Evolutionary conservation across 1,140 invertebrate genomes (phyloP).

Genomic region (Drosophila nasuta): DNA sequence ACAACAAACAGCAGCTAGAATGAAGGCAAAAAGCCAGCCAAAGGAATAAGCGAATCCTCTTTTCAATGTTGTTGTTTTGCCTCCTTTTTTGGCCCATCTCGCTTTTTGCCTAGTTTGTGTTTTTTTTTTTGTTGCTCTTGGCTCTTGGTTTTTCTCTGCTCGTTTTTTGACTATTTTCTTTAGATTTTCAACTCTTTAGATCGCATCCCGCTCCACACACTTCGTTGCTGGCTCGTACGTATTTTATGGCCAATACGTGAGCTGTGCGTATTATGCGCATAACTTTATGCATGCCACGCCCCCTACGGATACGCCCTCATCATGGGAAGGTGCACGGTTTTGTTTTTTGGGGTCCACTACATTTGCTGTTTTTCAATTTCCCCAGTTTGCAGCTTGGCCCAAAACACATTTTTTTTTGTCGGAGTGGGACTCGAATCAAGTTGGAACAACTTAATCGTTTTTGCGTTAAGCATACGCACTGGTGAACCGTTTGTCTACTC

Average conservation of each 20-base stretch:
- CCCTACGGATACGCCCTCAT: not conserved
- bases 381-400: slow-evolving; percentile 47
- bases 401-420: not conserved
- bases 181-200: slow-evolving; percentile 72
- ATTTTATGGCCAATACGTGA: slow-evolving; percentile 82
- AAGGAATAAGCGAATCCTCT: slow-evolving; percentile 58
- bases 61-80: slow-evolving; percentile 44
- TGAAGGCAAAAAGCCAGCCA: slow-evolving; percentile 49
- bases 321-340: slow-evolving; percentile 5
- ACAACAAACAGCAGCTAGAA: slow-evolving; percentile 7
- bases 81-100: not conserved
- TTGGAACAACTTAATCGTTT: slow-evolving; percentile 79
- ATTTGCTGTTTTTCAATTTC: slow-evolving; percentile 73
- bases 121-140: not conserved
- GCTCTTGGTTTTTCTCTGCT: not conserved
- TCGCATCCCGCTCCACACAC: slow-evolving; percentile 5
- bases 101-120: not conserved
- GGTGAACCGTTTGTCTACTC: slow-evolving; percentile 35
- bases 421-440: slow-evolving; percentile 23
- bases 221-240: slow-evolving; percentile 47
- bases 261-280: slow-evolving; percentile 79
- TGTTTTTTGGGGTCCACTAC: slow-evolving; percentile 21
- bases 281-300: slow-evolving; percentile 73
- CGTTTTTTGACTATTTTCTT: slow-evolving; percentile 64
- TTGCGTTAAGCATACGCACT: slow-evolving; percentile 77